Percentiles rank a stretch among this genome's conserved stretches.
Evolutionary conservation across 1,140 invertebrate species (phyloP).

Genomic region (Dolichoris vasculosae): DNA sequence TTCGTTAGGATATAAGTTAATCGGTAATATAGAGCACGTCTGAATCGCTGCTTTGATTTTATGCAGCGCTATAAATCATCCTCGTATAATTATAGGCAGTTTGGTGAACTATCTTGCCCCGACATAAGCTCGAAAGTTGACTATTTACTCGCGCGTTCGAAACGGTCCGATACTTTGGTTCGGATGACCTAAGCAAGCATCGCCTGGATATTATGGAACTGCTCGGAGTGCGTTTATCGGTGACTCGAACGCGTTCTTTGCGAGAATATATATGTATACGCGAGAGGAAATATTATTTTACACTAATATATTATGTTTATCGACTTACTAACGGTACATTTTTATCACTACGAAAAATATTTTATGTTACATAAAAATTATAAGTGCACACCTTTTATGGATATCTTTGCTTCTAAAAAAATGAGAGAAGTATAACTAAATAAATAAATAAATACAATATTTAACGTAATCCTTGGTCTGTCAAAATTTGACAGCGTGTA

Average conservation of each 20-base stretch:
- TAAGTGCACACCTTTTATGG: not conserved
- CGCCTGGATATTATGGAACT: not conserved
- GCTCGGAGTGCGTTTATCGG: not conserved
- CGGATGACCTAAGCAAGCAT: not conserved
- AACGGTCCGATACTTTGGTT: not conserved
- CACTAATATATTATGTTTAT: too few species aligned
- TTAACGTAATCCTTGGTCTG: not conserved
- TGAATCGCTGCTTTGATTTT: not conserved
- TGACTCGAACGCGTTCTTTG: not conserved
- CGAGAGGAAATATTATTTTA: not conserved
- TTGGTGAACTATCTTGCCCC: not conserved
- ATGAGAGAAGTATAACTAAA: not conserved
- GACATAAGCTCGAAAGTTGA: not conserved
- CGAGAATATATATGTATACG: not conserved
- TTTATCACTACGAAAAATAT: not conserved
- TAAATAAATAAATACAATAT: conserved; percentile 1
- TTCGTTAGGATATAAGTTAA: too few species aligned
- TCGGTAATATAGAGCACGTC: not conserved
- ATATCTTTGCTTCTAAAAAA: not conserved
- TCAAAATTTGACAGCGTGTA: not conserved
- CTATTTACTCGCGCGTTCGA: not conserved
- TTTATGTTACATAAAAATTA: not conserved
- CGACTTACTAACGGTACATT: not conserved
- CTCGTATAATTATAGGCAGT: not conserved
- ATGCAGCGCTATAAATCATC: not conserved